Evolutionary conservation across 1,140 invertebrate species (phyloP), one percentile per base, ranked within the genome.

Genomic region (Melanaphis sacchari): DNA sequence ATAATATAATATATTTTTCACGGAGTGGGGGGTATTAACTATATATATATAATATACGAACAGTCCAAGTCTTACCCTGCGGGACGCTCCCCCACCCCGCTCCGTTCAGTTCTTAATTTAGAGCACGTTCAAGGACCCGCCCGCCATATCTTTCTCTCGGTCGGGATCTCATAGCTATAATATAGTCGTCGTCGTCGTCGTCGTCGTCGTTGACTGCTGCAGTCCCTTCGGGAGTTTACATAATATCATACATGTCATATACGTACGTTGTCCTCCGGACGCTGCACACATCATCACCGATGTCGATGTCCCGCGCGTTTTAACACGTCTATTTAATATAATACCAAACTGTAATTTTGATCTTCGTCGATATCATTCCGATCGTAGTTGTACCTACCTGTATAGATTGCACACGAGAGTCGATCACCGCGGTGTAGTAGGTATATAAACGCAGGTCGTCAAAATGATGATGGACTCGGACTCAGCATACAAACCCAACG

Each of bases 41-140:
- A 76, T 76, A 76, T 76, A 89, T 36, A 26, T 38, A 26, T 84
- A 24, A 41, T 84, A 41, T 84, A 31, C 59, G 43, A 43, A 40
- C 59, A n/a, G 59, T 76, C 59, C 31, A 76, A 76, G 59, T 76
- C 59, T 41, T n/a, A 18, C 40, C 90, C 38, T 41, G 82, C 82
- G 59, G 59, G 59, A 40, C 41, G 43, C 41, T 76, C 59, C 26
- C 46, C 91, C 81, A 46, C 59, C 90, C 91, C 91, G 11, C 81
- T 11, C 8, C 21, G 15, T 36, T 36, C 15, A 40, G 81, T 93
- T 93, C 91, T 93, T 93, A 93, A 93, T 93, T 85, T 93, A 93
- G 91, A 93, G 76, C 91, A 93, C 46, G 81, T 93, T 93, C 91
- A 93, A 93, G 91, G 91, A 93, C 81, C 81, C 91, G 91, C 81